Percentiles rank a stretch among this genome's conserved stretches.
Conservation (phyloP, 2,888 invertebrate species). For the Carabus problematicus region DNA sequence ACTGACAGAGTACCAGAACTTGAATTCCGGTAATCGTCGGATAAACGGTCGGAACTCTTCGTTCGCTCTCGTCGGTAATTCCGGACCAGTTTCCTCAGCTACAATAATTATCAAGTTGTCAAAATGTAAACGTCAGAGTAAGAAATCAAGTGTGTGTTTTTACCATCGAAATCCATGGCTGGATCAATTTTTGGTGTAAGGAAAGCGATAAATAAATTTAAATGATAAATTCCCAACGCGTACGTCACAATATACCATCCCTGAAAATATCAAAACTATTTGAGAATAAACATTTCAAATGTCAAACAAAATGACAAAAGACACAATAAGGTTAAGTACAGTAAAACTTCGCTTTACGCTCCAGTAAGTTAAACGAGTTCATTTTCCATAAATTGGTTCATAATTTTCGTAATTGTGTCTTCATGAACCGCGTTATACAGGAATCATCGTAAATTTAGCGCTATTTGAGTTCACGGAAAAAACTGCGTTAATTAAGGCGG, state of each 20-base stretch:
- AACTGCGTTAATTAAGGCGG: too few relatives aligned
- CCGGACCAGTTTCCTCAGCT: conserved; percentile 86
- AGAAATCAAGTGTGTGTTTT: conserved; percentile 46
- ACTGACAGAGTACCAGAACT: conserved; percentile 98
- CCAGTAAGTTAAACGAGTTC: too few relatives aligned
- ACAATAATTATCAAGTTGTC: conserved; percentile 44
- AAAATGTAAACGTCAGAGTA: conserved; percentile 18
- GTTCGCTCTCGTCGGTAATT: conserved; percentile 91
- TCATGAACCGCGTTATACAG: too few relatives aligned
- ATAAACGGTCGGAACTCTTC: conserved; percentile 99
- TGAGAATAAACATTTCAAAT: too few relatives aligned
- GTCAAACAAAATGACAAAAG: too few relatives aligned
- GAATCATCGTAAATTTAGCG: too few relatives aligned
- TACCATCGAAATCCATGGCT: conserved; percentile 91
- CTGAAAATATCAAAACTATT: conserved; percentile 64
- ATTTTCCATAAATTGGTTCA: too few relatives aligned
- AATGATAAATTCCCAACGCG: conserved; percentile 97
- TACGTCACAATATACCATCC: conserved; percentile 99
- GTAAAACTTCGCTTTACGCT: too few relatives aligned
- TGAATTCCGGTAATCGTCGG: conserved; percentile 95
- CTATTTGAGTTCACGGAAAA: too few relatives aligned
- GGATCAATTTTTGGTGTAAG: conserved; percentile 99
- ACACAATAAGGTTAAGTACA: too few relatives aligned
- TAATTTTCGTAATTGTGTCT: too few relatives aligned
- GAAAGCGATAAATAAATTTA: conserved; percentile 99